Conservation (phyloP, 1,140 invertebrate genomes). For the Temnothorax longispinosus region DNA sequence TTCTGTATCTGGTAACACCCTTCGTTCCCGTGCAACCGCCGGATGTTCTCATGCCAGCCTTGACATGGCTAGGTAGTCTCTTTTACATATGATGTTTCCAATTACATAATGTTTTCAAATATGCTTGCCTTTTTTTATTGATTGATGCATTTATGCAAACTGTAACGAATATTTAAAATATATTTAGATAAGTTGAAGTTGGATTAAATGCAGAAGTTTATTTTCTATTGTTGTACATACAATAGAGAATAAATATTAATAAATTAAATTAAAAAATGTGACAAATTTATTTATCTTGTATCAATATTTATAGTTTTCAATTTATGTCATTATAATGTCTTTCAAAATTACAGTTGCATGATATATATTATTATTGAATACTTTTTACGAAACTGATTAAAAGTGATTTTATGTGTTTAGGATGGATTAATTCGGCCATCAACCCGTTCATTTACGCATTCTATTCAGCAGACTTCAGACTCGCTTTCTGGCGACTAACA, state of each 20-base stretch:
- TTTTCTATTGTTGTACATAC: background rate
- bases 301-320: background rate
- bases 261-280: background rate
- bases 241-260: background rate
- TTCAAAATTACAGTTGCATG: background rate
- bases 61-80: slow-evolving; percentile 94
- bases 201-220: background rate
- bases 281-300: background rate
- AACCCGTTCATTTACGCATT: slow-evolving; percentile 96
- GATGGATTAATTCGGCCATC: slow-evolving; percentile 96
- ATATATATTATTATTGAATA: background rate
- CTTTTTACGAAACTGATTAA: background rate
- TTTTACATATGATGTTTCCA: background rate
- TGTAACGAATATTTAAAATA: background rate
- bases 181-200: background rate
- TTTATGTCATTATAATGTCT: background rate
- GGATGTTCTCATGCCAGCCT: slow-evolving; percentile 89
- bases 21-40: slow-evolving; percentile 86
- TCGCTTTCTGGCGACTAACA: slow-evolving; percentile 93
- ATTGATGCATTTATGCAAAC: background rate
- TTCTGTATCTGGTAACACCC: slow-evolving; percentile 93
- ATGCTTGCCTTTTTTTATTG: background rate
- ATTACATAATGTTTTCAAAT: background rate
- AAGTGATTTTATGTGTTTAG: slow-evolving; percentile 72
- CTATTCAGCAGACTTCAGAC: slow-evolving; percentile 93